Percentiles rank a stretch among this genome's conserved stretches.
Evolutionary conservation across 2,113 vertebrate genomes (phyloP).

Genomic region (Kryptolebias marmoratus): DNA sequence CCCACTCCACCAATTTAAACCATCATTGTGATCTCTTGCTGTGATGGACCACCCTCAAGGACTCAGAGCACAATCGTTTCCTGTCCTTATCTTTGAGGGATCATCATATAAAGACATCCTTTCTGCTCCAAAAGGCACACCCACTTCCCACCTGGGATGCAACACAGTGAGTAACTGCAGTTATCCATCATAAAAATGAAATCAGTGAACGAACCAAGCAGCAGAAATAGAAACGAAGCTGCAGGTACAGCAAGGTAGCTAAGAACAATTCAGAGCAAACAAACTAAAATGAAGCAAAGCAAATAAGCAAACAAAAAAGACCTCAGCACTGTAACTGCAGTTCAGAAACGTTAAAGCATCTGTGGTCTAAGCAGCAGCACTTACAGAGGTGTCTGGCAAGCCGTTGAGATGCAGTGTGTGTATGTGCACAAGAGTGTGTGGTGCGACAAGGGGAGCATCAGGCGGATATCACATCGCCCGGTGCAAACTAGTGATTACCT

Average conservation of each 20-base stretch:
- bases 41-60: not conserved
- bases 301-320: not conserved
- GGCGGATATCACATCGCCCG: conserved; percentile 73
- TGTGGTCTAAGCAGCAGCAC: conserved; percentile 39
- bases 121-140: not conserved
- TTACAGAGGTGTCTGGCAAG: conserved; percentile 54
- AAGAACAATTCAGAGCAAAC: conserved; percentile 2
- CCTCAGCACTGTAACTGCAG: not conserved
- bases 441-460: conserved; percentile 23
- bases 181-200: not conserved
- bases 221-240: conserved; percentile 1
- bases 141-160: not conserved
- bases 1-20: not conserved
- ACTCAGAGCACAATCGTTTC: conserved; percentile 20
- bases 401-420: conserved; percentile 29
- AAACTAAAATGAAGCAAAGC: not conserved
- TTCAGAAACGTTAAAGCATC: conserved; percentile 32
- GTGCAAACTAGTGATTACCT: conserved; percentile 73
- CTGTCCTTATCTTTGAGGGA: not conserved
- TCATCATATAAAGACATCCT: not conserved
- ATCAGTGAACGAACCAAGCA: not conserved
- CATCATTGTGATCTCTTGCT: not conserved
- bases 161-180: not conserved
- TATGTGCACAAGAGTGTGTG: conserved; percentile 21
- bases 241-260: not conserved